These are phyloP conservation scores for Azorinus chamasolen DNA, from an alignment of 2,888 invertebrate genomes.

Conservation along the genomic window DNA sequence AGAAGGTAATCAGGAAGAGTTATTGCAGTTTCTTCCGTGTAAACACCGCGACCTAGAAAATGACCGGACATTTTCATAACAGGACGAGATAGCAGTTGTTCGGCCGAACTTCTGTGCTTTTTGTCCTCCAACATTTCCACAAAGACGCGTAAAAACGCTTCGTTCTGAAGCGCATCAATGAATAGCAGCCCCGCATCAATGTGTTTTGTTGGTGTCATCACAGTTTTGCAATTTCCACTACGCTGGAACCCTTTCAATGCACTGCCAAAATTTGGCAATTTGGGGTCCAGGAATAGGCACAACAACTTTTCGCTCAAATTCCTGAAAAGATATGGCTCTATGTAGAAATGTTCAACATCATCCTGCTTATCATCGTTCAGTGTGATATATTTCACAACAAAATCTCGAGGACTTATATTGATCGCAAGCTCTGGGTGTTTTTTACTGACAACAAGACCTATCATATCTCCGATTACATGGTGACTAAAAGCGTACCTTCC, in stretches of 20 bases:
- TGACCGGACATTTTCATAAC: constrained; percentile 30
- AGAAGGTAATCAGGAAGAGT: constrained; percentile 11
- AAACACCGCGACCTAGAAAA: constrained; percentile 25
- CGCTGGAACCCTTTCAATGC: neutral
- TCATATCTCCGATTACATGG: too few relatives aligned
- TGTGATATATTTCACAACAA: too few relatives aligned
- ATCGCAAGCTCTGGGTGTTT: too few relatives aligned
- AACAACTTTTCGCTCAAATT: too few relatives aligned
- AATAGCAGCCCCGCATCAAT: constrained; percentile 18
- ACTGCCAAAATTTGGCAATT: too few relatives aligned
- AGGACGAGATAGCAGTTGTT: neutral
- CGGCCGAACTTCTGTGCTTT: too few relatives aligned
- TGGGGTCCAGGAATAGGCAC: too few relatives aligned
- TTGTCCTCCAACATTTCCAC: constrained; percentile 1
- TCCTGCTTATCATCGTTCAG: too few relatives aligned
- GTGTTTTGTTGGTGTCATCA: neutral
- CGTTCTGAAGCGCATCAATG: constrained; percentile 15
- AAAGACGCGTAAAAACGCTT: constrained; percentile 10
- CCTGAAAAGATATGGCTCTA: too few relatives aligned
- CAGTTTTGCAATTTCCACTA: constrained; percentile 4
- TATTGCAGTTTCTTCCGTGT: neutral
- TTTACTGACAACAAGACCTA: too few relatives aligned
- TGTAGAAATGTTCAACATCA: neutral
- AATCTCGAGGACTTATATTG: too few relatives aligned
- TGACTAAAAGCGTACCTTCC: constrained; percentile 28